A percentile compares a stretch with the other conserved stretches of the same genome.
Conservation (phyloP, 2,113 vertebrate genomes). For the Rhynchomys soricoides region DNA sequence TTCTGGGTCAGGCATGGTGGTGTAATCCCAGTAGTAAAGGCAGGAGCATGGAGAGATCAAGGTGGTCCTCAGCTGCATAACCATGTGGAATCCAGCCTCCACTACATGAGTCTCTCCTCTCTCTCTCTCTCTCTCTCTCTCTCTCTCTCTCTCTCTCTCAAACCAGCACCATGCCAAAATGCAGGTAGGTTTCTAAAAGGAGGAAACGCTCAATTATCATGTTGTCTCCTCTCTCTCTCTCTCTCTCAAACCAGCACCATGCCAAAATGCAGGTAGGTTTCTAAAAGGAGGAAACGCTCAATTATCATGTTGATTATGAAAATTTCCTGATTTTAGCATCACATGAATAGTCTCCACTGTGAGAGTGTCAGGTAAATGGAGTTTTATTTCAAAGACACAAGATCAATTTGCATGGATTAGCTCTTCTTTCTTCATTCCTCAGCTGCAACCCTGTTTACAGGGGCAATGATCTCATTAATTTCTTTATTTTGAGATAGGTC, state of each 20-base stretch:
- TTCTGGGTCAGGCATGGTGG: background rate
- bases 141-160: background rate
- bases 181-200: slow-evolving; percentile 1
- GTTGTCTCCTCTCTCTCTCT: background rate
- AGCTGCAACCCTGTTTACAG: background rate
- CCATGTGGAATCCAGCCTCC: background rate
- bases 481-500: background rate
- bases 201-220: background rate
- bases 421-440: background rate
- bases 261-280: background rate
- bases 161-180: background rate
- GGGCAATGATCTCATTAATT: background rate
- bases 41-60: background rate
- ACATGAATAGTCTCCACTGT: background rate
- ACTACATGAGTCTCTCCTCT: background rate
- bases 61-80: background rate
- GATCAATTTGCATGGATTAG: background rate
- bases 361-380: background rate
- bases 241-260: background rate
- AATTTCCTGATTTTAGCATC: background rate
- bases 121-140: background rate
- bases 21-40: background rate
- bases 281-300: background rate
- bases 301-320: background rate
- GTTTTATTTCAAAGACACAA: background rate